Evolutionary conservation across 92 coral and sea anemone genomes (phyloP), one percentile per base, ranked within the genome.

Genomic region (Phenganax subtilis): DNA sequence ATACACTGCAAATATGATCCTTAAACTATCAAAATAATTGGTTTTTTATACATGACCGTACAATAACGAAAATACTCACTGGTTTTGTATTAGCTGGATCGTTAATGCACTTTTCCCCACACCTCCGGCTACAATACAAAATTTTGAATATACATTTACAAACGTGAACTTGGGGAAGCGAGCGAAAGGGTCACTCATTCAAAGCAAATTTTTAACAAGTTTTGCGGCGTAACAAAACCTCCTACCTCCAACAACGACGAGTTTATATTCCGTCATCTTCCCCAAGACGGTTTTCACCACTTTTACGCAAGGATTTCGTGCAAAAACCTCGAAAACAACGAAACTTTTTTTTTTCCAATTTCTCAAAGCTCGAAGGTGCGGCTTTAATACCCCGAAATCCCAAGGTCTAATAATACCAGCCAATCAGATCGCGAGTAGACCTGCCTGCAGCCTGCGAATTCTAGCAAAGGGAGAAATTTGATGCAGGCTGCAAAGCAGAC

Each of bases 71-170:
- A 29, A 55, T 63, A 91, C 97, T 93, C 72, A 93, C 97, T 93
- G 97, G 76, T 93, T 93, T 79, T 93, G 97, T n/a, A 93, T 93
- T 7, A 93, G 97, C 84, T 93, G 97, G 55, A 93, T 93, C 12
- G 97, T 93, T 87, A 93, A 84, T 3, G 97, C 97, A 75, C 97
- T 93, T 59, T 93, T 93, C 51, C 97, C 97, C 63, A 93, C 97
- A 80, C 97, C 97, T 37, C 97, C 97, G 86, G 97, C 97, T 93
- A 86, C 53, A 83, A 82, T 81, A 75, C 74, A 75, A 59, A 30
- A 59, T 27, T 56, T 75, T 30, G 47, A 57, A 75, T 12, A 31
- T 70, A 7, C 8, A 30, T 69, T 37, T 37, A 37, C 47, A 47
- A 15, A 73, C 12, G 44, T 73, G 59, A 73, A 54, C 4, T 16